Percentiles rank a stretch among this genome's conserved stretches.
These are phyloP conservation scores for Tipula helvola DNA, from an alignment of 2,888 invertebrate species.

Conservation along the genomic window DNA sequence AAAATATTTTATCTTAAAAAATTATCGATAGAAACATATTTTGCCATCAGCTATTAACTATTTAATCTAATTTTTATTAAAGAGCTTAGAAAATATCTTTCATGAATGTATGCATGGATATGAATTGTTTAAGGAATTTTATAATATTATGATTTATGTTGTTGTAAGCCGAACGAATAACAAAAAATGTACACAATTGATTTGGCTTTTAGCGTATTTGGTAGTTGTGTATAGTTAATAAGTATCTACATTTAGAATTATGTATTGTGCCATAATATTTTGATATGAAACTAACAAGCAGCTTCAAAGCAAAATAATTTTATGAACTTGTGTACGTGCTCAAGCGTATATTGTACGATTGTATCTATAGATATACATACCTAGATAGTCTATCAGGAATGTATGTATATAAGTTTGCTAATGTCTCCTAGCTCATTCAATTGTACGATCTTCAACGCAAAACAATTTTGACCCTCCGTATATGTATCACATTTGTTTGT, in stretches of 20 bases:
- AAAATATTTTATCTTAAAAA: background rate
- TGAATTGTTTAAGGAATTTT: background rate
- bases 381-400: too few relatives aligned
- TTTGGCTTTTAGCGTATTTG: background rate
- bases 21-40: background rate
- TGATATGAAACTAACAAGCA: background rate
- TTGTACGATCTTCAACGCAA: too few relatives aligned
- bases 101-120: background rate
- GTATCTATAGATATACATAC: too few relatives aligned
- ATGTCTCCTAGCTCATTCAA: too few relatives aligned
- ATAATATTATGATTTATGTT: background rate
- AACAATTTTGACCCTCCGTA: too few relatives aligned
- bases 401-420: too few relatives aligned
- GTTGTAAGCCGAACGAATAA: background rate
- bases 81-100: background rate
- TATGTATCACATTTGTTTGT: too few relatives aligned
- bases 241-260: background rate
- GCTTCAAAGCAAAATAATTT: background rate
- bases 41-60: constrained; percentile 4
- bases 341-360: too few relatives aligned
- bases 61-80: background rate
- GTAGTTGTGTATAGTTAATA: background rate
- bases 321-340: background rate
- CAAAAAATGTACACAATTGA: background rate
- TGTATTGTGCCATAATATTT: background rate